Conservation (phyloP, 2,113 vertebrate species). For the Tretioscincus oriximinensis region DNA sequence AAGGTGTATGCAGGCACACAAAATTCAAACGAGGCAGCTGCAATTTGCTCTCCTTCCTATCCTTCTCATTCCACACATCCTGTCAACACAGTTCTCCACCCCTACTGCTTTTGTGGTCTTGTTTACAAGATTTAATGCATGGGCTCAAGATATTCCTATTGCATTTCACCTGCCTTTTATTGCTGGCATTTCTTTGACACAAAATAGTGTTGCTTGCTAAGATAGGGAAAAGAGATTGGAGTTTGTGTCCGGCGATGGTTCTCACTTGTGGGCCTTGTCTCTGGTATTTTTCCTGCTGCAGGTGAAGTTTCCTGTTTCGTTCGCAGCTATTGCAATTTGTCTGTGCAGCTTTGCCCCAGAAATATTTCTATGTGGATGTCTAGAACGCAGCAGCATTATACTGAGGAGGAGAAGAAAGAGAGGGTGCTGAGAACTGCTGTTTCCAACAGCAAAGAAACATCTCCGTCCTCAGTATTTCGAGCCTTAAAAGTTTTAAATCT, state of each 20-base stretch:
- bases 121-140: neutral
- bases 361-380: neutral
- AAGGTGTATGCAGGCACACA: too few relatives aligned
- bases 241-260: neutral
- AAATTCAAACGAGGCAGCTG: too few relatives aligned
- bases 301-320: neutral
- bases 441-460: rapidly evolving
- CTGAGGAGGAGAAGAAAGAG: neutral
- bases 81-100: too few relatives aligned
- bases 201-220: neutral
- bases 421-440: neutral
- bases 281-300: neutral
- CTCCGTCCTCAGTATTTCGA: neutral
- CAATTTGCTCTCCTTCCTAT: too few relatives aligned
- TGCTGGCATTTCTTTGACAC: neutral
- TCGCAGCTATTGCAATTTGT: neutral
- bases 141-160: neutral
- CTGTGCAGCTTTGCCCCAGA: neutral
- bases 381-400: too few relatives aligned
- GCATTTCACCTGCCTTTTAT: neutral
- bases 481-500: neutral
- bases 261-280: neutral
- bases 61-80: too few relatives aligned
- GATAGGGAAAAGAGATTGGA: neutral
- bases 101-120: neutral